Evolutionary conservation across 30 jellyfish, hydroid and myxozoan species (phyloP).

Genomic region (Aurelia aurita complex sp. Pacific): DNA sequence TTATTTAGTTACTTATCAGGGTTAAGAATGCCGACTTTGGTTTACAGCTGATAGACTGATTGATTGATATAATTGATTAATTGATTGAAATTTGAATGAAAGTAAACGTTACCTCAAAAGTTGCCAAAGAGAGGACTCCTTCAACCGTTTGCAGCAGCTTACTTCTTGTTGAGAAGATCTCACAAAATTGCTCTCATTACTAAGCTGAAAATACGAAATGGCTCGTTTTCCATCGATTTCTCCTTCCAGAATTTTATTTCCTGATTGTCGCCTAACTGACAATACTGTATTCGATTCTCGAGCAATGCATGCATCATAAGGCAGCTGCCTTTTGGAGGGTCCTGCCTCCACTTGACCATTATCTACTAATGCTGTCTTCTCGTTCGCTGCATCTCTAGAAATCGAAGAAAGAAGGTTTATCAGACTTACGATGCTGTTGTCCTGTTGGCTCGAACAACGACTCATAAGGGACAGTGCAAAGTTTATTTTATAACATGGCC

Average conservation of each 20-base stretch:
- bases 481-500: no score
- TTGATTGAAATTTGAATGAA: no score
- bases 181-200: not conserved
- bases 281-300: conserved; percentile 26
- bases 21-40: no score
- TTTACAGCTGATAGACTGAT: no score
- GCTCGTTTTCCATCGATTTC: not conserved
- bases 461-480: no score
- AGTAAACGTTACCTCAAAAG: conserved; percentile 1
- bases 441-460: no score
- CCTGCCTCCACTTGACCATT: no score
- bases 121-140: conserved; percentile 32
- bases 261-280: not conserved
- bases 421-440: no score
- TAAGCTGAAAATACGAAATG: conserved; percentile 27
- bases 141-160: conserved; percentile 15
- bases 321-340: no score
- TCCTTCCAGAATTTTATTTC: not conserved
- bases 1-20: no score
- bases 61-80: no score
- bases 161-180: not conserved
- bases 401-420: no score
- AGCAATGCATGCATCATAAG: conserved; percentile 11
- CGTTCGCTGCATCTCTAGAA: not conserved
- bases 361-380: not conserved